phyloP scores from a whole-genome alignment of 2,888 invertebrate genomes.

The Galeruca laticollis region DNA sequence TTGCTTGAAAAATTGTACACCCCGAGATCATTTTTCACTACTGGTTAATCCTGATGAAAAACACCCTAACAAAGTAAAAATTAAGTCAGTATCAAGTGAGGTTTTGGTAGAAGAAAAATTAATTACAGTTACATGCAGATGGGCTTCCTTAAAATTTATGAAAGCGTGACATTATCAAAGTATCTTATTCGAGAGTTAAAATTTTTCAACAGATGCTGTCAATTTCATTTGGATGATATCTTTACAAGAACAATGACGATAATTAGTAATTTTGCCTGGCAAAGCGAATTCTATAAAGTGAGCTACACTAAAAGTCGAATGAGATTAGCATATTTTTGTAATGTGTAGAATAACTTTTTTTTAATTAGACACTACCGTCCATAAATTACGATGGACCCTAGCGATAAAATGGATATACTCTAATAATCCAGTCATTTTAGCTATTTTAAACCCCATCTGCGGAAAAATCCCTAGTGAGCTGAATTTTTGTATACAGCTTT shows the following conservation, averaged over 20 bases:
- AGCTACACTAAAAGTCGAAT: background rate
- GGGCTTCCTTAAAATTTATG: conserved; percentile 9
- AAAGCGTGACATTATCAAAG: background rate
- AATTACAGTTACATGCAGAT: conserved; percentile 7
- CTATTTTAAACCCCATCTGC: too few relatives aligned
- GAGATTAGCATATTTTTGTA: too few relatives aligned
- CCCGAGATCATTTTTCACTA: conserved; percentile 5
- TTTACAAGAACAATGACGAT: too few relatives aligned
- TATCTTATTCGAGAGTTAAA: background rate
- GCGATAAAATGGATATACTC: too few relatives aligned
- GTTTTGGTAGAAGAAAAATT: conserved; percentile 8
- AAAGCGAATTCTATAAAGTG: too few relatives aligned
- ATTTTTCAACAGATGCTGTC: background rate
- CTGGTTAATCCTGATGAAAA: conserved; percentile 7
- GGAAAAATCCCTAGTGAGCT: too few relatives aligned
- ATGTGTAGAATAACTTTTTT: too few relatives aligned
- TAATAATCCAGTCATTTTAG: too few relatives aligned
- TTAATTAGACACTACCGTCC: too few relatives aligned
- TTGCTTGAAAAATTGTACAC: conserved; percentile 18
- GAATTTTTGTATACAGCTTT: too few relatives aligned
- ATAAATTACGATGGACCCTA: too few relatives aligned
- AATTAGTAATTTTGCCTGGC: too few relatives aligned
- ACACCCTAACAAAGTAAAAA: conserved; percentile 8
- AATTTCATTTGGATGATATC: background rate
- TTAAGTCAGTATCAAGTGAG: conserved; percentile 12